Base-by-base conservation (phyloP, 2,888 invertebrate species). In the Drosophila percnosoma region DNA sequence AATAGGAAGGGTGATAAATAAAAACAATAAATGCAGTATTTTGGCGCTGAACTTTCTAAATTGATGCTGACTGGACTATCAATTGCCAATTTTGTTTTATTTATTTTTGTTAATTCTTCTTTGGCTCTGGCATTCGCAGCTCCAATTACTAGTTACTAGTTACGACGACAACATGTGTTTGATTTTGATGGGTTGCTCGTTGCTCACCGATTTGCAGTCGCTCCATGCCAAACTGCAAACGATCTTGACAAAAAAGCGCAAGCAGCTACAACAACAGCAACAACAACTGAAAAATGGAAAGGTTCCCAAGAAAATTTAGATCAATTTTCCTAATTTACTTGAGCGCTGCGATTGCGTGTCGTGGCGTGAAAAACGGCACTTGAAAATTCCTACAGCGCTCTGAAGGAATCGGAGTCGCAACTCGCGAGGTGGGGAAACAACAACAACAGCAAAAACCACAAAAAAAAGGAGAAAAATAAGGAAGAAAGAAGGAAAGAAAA, bases 331-430 rank as follows among this genome's bases (percentile, higher is more conserved):
- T 87, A 87, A 87, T 87, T 87, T 87, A 87, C 84, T 84, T 82
- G 78, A 86, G 87, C 82, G 72, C 88, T 60, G 83, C 89, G 90
- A 88, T 90, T 89, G 89, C 89, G 90, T 89, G 89, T 83, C 89
- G 84, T 90, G 87, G 89, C 90, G 89, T 89, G 90, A 89, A 89
- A 89, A 90, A 87, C 90, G 84, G 86, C 87, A 90, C 89, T 89
- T 87, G 84, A 79, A 82, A 85, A 83, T 82, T 82, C 78, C 79
- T 73, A 68, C 66, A 72, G 70, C 61, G 67, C 65, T 61, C 60
- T 49, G 27, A 71, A 76, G 80, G 80, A 71, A 68, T 73, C 75
- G 69, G 52, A 73, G 58, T 68, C 68, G 48, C 51, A 38, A 64
- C 61, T 36, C 42, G 53, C 57, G 31, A 57, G 60, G 53, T 55